Evolutionary conservation across 2,797 vertebrate species (phyloP).

Genomic region (Enteromius radiatus): DNA sequence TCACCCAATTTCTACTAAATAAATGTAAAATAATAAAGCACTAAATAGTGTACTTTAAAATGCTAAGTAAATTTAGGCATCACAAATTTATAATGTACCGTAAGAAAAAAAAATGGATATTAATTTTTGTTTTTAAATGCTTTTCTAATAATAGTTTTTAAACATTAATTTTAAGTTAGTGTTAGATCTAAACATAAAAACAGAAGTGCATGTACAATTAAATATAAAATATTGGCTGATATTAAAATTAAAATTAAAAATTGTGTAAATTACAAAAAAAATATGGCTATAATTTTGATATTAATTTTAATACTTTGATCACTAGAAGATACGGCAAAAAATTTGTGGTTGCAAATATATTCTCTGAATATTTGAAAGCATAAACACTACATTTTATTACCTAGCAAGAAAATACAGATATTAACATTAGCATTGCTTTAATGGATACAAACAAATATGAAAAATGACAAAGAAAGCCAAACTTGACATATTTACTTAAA

Average conservation of each 20-base stretch:
- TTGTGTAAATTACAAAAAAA: not conserved
- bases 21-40: not conserved
- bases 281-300: not conserved
- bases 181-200: not conserved
- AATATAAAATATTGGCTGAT: not conserved
- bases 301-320: not conserved
- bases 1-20: not conserved
- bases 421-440: not conserved
- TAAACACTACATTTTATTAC: not conserved
- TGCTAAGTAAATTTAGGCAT: not conserved
- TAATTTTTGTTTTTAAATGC: not conserved
- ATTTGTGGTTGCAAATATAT: not conserved
- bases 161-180: not conserved
- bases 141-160: not conserved
- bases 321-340: not conserved
- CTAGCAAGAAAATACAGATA: not conserved
- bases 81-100: not conserved
- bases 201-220: not conserved
- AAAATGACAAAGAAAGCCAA: not conserved
- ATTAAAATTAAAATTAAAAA: not conserved
- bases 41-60: not conserved
- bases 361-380: not conserved
- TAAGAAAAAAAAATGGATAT: not conserved
- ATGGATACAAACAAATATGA: conserved; percentile 1
- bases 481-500: not conserved